Evolutionary conservation across 2,113 vertebrate genomes (phyloP).

Genomic region (Hippocampus barbouri): DNA sequence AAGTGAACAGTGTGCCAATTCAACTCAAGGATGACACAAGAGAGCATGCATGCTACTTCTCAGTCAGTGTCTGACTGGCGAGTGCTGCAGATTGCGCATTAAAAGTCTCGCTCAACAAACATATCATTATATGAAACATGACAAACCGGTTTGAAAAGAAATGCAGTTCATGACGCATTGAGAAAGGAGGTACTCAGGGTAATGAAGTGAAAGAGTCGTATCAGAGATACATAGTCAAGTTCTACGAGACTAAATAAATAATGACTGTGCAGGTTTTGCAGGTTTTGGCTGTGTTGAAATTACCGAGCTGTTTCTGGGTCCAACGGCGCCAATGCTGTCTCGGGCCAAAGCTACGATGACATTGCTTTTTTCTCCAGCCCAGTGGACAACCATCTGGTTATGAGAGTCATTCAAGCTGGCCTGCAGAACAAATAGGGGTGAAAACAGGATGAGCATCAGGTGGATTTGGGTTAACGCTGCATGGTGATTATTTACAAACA

Average conservation of each 20-base stretch:
- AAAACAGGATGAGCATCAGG: neutral
- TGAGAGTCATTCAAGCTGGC: constrained; percentile 95
- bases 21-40: neutral
- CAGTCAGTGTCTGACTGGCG: constrained; percentile 6
- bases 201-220: neutral
- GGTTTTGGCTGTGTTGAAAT: constrained; percentile 49
- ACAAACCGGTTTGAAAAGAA: constrained; percentile 8
- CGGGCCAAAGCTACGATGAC: constrained; percentile 94
- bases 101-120: constrained; percentile 24
- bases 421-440: constrained; percentile 64
- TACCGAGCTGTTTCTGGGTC: constrained; percentile 88
- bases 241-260: neutral
- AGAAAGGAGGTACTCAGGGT: neutral
- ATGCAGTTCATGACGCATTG: neutral
- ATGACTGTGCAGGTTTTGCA: neutral
- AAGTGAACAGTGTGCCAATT: neutral
- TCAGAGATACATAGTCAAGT: neutral
- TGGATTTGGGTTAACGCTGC: neutral
- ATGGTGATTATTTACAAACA: neutral
- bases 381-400: constrained; percentile 98
- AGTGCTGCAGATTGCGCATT: constrained; percentile 16
- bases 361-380: constrained; percentile 96
- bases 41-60: neutral
- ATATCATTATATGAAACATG: constrained; percentile 21
- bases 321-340: constrained; percentile 81